Conservation (phyloP, 2,113 vertebrate genomes). For the Salvelinus alpinus region DNA sequence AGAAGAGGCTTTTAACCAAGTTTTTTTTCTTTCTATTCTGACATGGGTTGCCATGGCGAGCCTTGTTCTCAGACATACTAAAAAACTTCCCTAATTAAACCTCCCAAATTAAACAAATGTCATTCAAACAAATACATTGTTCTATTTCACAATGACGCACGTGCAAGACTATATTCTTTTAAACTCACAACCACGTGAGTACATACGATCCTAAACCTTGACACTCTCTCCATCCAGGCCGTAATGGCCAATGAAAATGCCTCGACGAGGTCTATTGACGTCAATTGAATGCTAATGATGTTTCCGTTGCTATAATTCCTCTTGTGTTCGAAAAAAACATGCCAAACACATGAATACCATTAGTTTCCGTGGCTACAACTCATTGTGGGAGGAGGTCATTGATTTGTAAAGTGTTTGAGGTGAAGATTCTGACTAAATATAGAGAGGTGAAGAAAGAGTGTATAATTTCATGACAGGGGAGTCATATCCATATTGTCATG, state of each 20-base stretch:
- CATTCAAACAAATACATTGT: conserved; percentile 24
- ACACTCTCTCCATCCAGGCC: conserved; percentile 5
- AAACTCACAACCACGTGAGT: conserved; percentile 17
- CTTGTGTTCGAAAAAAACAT: conserved; percentile 36
- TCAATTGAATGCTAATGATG: conserved; percentile 41
- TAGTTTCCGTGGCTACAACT: conserved; percentile 27
- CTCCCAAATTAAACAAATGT: conserved; percentile 22
- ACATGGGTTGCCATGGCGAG: conserved; percentile 24
- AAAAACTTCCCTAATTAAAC: conserved; percentile 16
- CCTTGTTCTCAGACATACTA: background rate
- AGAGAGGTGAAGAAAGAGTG: conserved; percentile 5
- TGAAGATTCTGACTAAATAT: conserved; percentile 8
- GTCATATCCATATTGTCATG: background rate
- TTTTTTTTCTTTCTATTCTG: background rate
- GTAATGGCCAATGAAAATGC: conserved; percentile 49
- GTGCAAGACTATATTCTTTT: conserved; percentile 30
- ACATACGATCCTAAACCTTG: conserved; percentile 31
- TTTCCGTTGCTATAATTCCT: conserved; percentile 40
- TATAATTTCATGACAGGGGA: background rate
- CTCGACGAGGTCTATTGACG: conserved; percentile 21
- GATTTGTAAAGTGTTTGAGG: conserved; percentile 11
- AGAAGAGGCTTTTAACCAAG: too few species aligned
- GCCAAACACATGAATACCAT: conserved; percentile 35
- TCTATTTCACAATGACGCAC: conserved; percentile 3
- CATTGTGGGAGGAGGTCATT: conserved; percentile 2